These are phyloP conservation scores for Corythaixoides concolor DNA, from an alignment of 2,113 vertebrate genomes.

Conservation along the genomic window DNA sequence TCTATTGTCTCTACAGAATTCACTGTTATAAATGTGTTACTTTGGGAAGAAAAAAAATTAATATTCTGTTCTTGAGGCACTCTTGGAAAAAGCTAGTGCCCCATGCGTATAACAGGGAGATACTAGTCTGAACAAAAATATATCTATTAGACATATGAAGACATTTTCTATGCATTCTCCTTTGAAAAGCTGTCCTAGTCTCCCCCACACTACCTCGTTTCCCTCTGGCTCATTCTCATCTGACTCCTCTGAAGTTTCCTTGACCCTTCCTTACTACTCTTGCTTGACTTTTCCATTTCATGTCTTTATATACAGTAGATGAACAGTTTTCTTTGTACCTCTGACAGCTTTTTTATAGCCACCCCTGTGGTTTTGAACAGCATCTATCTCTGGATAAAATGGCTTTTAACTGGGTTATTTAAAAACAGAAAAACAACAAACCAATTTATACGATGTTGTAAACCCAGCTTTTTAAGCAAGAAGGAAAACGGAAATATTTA, in stretches of 20 bases:
- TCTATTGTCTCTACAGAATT: constrained; percentile 21
- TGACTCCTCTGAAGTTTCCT: constrained; percentile 11
- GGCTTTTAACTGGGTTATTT: constrained; percentile 11
- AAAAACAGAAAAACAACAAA: constrained; percentile 15
- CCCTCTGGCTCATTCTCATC: neutral
- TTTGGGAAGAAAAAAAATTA: neutral
- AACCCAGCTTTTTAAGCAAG: neutral
- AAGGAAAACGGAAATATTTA: neutral
- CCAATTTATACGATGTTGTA: neutral
- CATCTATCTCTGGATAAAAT: neutral
- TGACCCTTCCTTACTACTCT: constrained; percentile 4
- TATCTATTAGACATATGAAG: neutral
- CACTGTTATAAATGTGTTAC: neutral
- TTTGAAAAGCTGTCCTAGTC: neutral
- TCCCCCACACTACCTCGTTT: neutral
- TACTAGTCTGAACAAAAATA: neutral
- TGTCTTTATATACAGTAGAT: neutral
- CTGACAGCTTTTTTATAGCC: neutral
- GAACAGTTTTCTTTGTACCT: constrained; percentile 5
- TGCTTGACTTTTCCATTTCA: neutral
- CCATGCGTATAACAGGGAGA: neutral
- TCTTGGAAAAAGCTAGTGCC: neutral
- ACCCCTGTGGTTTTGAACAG: neutral
- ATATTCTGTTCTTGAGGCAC: neutral
- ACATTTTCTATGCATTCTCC: neutral